Evolutionary conservation across 92 coral and sea anemone species (phyloP), one percentile per base, ranked within the genome.

Genomic region (Montipora capitata): DNA sequence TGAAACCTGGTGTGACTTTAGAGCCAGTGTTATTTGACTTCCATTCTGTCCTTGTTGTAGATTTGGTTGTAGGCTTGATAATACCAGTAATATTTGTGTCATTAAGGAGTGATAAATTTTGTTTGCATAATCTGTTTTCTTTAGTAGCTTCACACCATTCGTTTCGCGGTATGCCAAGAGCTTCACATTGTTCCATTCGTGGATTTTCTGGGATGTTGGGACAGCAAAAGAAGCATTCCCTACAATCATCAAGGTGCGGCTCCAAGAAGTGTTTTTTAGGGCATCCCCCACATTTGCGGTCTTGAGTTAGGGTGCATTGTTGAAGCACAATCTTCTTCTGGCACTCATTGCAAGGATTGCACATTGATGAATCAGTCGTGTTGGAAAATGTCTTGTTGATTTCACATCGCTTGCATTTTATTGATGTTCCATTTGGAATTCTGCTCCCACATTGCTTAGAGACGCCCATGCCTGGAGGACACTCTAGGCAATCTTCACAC

Each of bases 211-310:
- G 84, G 43, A 58, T 68, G 65, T 43, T 7, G 0, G 8, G 3
- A 13, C 81, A 77, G 68, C 81, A 77, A 13, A 58, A 57, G 51
- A 4, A 58, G 2, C 81, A 77, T 39, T 77, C 45, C 12, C 2
- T 39, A 20, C 81, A 77, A 10, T 4, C 48, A 40, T 40, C 9
- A 57, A 56, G 40, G 7, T 15, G 4, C 56, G 39, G 10, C 10
- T 65, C 44, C 1, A 63, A 66, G 56, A 41, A 83, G 39, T 59
- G 15, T 1, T 40, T 42, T 59, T 41, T 8, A 9, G 70, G 72
- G 51, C 87, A 83, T 0, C 4, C 12, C 13, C 80, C 87, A 73
- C 80, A 83, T 0, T 3, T 43, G 61, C 79, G 80, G 4, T 83
- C 58, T 58, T 43, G 17, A 2, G 4, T 1, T 0, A 45, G 44